Conservation (phyloP, 2,888 invertebrate genomes). For the Liopterus haemorrhoidalis region DNA sequence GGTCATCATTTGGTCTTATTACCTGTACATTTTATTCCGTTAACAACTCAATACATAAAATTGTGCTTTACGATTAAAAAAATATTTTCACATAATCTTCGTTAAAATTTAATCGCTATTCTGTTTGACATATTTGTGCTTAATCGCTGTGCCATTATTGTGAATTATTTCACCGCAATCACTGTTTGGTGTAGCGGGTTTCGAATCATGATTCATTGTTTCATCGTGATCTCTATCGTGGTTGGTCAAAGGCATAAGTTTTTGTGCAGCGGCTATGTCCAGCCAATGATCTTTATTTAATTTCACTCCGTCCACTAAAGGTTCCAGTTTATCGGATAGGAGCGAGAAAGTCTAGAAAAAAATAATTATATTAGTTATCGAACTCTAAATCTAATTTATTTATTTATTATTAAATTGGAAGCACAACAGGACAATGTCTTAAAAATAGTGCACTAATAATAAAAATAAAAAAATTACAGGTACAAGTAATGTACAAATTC, state of each 20-base stretch:
- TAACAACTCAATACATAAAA: no score
- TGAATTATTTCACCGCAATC: slow-evolving; percentile 1
- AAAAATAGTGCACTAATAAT: no score
- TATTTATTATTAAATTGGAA: no score
- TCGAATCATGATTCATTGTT: slow-evolving; percentile 5
- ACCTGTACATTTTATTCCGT: no score
- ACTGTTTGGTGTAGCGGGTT: slow-evolving; percentile 13
- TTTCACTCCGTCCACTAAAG: slow-evolving; percentile 75
- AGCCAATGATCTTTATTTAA: slow-evolving; percentile 82
- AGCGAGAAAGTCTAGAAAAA: slow-evolving; percentile 71
- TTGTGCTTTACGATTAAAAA: no score
- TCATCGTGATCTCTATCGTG: slow-evolving; percentile 16
- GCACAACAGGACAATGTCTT: no score
- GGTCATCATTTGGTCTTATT: no score
- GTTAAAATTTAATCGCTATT: no score
- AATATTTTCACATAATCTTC: no score
- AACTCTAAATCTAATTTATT: not conserved
- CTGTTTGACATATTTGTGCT: slow-evolving; percentile 5
- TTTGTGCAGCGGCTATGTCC: slow-evolving; percentile 55
- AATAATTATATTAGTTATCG: slow-evolving; percentile 10
- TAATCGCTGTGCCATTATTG: not conserved
- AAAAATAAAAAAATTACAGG: no score
- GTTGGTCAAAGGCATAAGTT: slow-evolving; percentile 33
- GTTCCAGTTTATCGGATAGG: slow-evolving; percentile 71
- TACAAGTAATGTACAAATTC: no score